Percentiles rank a stretch among this genome's conserved stretches.
Evolutionary conservation across 2,888 invertebrate species (phyloP).

Genomic region (Thecophora atra): DNA sequence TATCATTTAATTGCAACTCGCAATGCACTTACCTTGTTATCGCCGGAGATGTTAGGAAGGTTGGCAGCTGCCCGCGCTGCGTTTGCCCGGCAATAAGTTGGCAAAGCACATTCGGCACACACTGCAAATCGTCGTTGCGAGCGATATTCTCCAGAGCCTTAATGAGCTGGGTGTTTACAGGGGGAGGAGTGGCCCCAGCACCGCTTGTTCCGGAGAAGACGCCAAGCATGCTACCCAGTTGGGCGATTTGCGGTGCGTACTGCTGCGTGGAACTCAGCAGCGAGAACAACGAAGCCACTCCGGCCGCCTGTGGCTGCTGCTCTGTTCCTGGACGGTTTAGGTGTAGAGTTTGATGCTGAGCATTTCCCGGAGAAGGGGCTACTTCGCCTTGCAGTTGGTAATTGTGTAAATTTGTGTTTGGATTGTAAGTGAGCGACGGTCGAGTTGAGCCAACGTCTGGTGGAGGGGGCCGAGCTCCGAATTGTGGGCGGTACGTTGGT

Average conservation of each 20-base stretch:
- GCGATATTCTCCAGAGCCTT: slow-evolving; percentile 72
- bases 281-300: slow-evolving; percentile 57
- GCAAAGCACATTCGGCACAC: slow-evolving; percentile 82
- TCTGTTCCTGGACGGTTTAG: slow-evolving; percentile 45
- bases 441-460: too few species aligned
- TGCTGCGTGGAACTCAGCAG: slow-evolving; percentile 53
- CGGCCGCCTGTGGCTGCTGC: slow-evolving; percentile 31
- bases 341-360: slow-evolving; percentile 46
- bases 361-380: slow-evolving; percentile 42
- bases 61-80: slow-evolving; percentile 62
- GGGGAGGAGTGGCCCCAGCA: slow-evolving; percentile 45
- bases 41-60: slow-evolving; percentile 63
- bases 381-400: slow-evolving; percentile 37
- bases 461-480: too few species aligned
- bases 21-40: slow-evolving; percentile 62
- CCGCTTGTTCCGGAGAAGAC: slow-evolving; percentile 52
- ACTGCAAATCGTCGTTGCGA: slow-evolving; percentile 79
- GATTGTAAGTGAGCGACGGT: too few species aligned
- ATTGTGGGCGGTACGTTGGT: slow-evolving; percentile 42
- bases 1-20: not conserved
- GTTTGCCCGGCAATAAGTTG: slow-evolving; percentile 73
- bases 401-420: slow-evolving; percentile 6
- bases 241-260: slow-evolving; percentile 64
- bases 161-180: slow-evolving; percentile 62
- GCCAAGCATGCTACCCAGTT: slow-evolving; percentile 60